phyloP scores from a whole-genome alignment of 2,888 invertebrate genomes.

The Brenthis daphne region DNA sequence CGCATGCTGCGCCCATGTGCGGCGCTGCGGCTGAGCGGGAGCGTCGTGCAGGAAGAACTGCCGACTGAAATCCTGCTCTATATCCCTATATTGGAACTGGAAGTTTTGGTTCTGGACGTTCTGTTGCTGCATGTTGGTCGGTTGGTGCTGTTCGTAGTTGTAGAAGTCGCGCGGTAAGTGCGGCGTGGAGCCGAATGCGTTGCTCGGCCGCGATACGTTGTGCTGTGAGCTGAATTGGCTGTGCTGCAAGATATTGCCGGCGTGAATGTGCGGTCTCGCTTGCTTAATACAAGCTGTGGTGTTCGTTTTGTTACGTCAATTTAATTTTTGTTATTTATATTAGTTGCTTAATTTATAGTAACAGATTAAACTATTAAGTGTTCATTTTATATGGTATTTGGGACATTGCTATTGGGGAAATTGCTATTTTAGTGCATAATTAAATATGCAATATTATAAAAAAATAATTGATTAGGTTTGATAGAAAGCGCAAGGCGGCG shows the following conservation, averaged over 20 bases:
- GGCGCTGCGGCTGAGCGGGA: conserved; percentile 81
- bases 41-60: conserved; percentile 90
- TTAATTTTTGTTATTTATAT: too few species aligned
- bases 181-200: conserved; percentile 77
- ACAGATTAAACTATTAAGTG: too few species aligned
- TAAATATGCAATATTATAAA: neutral
- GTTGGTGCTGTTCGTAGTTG: conserved; percentile 40
- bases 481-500: conserved; percentile 24
- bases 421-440: neutral
- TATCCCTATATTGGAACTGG: conserved; percentile 58
- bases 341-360: too few species aligned
- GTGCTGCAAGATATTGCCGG: conserved; percentile 63
- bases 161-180: conserved; percentile 63
- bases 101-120: conserved; percentile 46
- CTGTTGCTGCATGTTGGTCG: conserved; percentile 26
- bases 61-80: conserved; percentile 63
- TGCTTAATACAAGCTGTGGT: neutral
- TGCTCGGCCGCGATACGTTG: conserved; percentile 67
- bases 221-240: conserved; percentile 81
- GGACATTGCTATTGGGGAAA: too few species aligned
- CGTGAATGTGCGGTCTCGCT: conserved; percentile 31
- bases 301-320: neutral
- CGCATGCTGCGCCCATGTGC: conserved; percentile 85
- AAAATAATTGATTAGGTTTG: neutral
- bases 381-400: too few species aligned